A percentile compares a stretch with the other conserved stretches of the same genome.
Conservation (phyloP, 2,113 vertebrate genomes). For the Onychostoma macrolepis region DNA sequence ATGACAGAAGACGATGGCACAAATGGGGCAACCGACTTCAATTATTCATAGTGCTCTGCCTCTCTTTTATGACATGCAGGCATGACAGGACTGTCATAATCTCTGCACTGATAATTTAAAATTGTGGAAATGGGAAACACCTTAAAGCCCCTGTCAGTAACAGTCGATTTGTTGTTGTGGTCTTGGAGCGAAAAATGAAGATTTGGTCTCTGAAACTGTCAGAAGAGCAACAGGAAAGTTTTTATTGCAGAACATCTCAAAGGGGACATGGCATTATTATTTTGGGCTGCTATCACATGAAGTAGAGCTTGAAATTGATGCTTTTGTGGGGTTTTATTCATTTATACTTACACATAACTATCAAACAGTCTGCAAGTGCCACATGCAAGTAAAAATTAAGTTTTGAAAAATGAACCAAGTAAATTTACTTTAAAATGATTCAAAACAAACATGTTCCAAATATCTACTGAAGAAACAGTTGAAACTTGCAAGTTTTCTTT, state of each 20-base stretch:
- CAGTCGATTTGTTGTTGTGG: constrained; percentile 51
- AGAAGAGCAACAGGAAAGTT: not conserved
- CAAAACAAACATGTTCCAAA: no score
- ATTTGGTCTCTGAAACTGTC: not conserved
- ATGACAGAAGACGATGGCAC: constrained; percentile 55
- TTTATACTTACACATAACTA: not conserved
- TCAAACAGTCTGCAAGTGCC: not conserved
- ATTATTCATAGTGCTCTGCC: constrained; percentile 70
- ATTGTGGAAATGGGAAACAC: constrained; percentile 53
- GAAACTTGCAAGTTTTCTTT: no score
- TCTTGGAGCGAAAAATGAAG: constrained; percentile 42
- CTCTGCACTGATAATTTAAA: constrained; percentile 57
- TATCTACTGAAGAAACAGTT: no score
- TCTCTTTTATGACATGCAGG: constrained; percentile 59
- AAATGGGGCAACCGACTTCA: constrained; percentile 68
- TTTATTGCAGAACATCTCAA: constrained; percentile 22
- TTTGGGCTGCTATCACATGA: not conserved
- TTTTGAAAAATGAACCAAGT: no score
- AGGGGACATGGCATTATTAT: not conserved
- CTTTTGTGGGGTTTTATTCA: not conserved
- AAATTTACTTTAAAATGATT: no score
- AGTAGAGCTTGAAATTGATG: not conserved
- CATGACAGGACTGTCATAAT: constrained; percentile 65
- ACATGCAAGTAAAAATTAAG: not conserved
- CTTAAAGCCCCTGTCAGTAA: constrained; percentile 49